These are phyloP conservation scores for Anarhynchus alexandrinus DNA, from an alignment of 2,113 vertebrate species.

Conservation along the genomic window DNA sequence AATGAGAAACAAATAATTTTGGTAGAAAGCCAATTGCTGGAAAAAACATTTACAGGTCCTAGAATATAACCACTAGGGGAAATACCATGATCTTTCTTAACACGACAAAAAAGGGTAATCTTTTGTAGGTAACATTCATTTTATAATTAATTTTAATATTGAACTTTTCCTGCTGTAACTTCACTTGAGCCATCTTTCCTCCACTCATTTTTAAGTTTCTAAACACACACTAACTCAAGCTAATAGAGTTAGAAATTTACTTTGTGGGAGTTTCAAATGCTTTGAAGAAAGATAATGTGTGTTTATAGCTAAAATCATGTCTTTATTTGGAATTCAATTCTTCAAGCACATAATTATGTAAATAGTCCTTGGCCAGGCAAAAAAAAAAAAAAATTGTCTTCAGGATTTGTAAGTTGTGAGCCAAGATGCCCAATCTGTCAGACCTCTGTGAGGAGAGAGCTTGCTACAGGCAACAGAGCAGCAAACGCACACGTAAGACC, in stretches of 20 bases:
- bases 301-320: not conserved
- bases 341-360: not conserved
- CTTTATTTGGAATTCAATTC: not conserved
- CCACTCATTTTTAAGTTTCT: not conserved
- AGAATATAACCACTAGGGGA: not conserved
- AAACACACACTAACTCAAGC: not conserved
- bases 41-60: not conserved
- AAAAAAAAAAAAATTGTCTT: not conserved
- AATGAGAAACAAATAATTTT: not conserved
- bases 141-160: not conserved
- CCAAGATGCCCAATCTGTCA: not conserved
- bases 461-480: not conserved
- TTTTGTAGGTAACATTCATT: not conserved
- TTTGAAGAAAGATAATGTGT: not conserved
- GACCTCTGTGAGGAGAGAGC: not conserved
- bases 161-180: not conserved
- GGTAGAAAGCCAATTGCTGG: not conserved
- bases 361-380: not conserved
- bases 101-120: not conserved
- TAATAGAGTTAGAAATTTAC: not conserved
- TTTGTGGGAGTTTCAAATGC: not conserved
- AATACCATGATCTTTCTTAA: not conserved
- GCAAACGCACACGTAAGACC: accelerated
- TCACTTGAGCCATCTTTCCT: not conserved
- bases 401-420: not conserved